Base-by-base conservation (phyloP, 2,888 invertebrate genomes). In the Acanthococcus lagerstroemiae region DNA sequence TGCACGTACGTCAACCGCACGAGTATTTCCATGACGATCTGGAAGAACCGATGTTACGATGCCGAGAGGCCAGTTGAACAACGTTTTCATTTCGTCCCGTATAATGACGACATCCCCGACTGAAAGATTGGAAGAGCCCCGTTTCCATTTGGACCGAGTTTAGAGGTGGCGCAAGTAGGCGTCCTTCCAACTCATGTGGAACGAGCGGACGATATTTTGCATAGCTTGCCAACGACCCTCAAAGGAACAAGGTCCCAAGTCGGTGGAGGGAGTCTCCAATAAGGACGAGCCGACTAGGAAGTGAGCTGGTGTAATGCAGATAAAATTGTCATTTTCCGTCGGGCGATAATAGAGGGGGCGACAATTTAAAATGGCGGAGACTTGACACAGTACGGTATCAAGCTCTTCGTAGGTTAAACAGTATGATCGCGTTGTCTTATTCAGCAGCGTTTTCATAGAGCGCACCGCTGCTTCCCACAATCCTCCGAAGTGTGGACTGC, bases 281-380 rank as follows among this genome's bases (percentile, higher is more conserved):
- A 72, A 61, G 2, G 73, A 58, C 17, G 44, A 21, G 6, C 71
- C 72, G n/a, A 73, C 68, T 1, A 75, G 67, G 61, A 74, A 73
- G 69, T 74, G 73, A 25, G 71, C 73, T n/a, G 74, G 74, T 0
- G 73, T 74, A 1, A 75, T 65, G 1, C 70, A 69, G 21, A 70
- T 66, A 4, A 26, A 66, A 55, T 69, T 72, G 12, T 65, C 45
- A 15, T 7, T 37, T 67, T 72, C 72, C 1, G 67, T 30, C 3
- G 73, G 72, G 1, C 74, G 26, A 3, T 71, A 67, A 24, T 68
- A 69, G 0, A 74, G 15, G 3, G 74, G 73, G 22, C 74, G 25
- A 4, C 72, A 74, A 60, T 74, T 74, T 5, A 73, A 60, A 21
- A 70, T 68, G 3, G 71, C 72, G 61, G 73, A 72, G 1, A 73